Conservation (phyloP, 2,888 invertebrate genomes). For the Digitonthophagus gazella region DNA sequence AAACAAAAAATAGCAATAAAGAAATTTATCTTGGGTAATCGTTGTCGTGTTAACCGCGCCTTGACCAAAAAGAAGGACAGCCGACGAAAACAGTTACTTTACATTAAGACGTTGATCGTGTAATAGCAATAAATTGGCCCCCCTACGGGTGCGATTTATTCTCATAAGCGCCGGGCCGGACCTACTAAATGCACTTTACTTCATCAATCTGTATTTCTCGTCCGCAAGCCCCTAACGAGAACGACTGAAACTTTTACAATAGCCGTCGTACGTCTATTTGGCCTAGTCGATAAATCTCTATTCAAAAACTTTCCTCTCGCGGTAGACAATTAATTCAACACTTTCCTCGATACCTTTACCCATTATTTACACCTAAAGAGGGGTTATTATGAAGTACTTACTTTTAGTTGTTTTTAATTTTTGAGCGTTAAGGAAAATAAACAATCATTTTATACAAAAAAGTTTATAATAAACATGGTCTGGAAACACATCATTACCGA, state of each 20-base stretch:
- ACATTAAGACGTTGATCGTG: slow-evolving; percentile 33
- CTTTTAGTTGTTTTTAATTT: too few species aligned
- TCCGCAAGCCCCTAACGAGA: slow-evolving; percentile 23
- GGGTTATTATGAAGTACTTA: too few species aligned
- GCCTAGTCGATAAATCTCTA: slow-evolving; percentile 29
- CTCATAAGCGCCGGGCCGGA: slow-evolving; percentile 30
- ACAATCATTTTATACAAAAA: too few species aligned
- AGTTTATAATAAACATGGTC: too few species aligned
- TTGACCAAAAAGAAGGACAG: slow-evolving; percentile 5
- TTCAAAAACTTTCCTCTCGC: slow-evolving; percentile 19
- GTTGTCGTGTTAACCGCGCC: not conserved
- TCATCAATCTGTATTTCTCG: slow-evolving; percentile 37
- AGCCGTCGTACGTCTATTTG: slow-evolving; percentile 26
- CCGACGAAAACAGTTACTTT: slow-evolving; percentile 32
- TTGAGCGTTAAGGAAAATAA: too few species aligned
- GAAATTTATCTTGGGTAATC: not conserved
- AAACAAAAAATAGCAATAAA: too few species aligned
- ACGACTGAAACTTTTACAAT: slow-evolving; percentile 30
- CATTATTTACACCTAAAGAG: not conserved
- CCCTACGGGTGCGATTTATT: slow-evolving; percentile 35
- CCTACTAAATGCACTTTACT: slow-evolving; percentile 36
- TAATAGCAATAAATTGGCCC: slow-evolving; percentile 37
- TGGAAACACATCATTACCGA: too few species aligned
- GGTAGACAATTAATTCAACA: not conserved
- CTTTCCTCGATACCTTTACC: not conserved